Conservation (phyloP, 2,113 vertebrate genomes). For the Trichomycterus rosablanca region DNA sequence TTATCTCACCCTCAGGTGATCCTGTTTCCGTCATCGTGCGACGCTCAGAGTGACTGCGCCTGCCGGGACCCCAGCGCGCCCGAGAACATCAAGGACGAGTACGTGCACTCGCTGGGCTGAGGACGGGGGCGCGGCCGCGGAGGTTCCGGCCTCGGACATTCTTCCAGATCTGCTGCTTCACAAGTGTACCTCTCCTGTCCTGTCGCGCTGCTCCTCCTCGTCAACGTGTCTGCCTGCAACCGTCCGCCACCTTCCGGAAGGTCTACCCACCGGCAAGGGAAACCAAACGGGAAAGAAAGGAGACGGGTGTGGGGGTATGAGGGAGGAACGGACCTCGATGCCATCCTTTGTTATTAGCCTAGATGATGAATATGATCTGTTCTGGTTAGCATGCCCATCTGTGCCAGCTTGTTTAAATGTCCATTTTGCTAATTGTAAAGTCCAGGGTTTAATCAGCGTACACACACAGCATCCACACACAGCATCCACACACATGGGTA, state of each 20-base stretch:
- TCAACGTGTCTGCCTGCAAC: constrained; percentile 70
- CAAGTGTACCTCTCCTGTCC: constrained; percentile 71
- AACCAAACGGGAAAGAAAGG: constrained; percentile 44
- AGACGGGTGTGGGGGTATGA: constrained; percentile 36
- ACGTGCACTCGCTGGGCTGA: constrained; percentile 81
- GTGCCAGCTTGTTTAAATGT: constrained; percentile 68
- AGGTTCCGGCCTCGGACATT: constrained; percentile 54
- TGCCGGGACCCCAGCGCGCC: constrained; percentile 86
- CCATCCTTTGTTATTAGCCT: constrained; percentile 8
- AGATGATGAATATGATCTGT: constrained; percentile 47
- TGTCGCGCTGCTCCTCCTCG: constrained; percentile 74
- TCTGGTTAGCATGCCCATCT: constrained; percentile 70
- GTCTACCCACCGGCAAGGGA: constrained; percentile 35
- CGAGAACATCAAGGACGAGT: constrained; percentile 80
- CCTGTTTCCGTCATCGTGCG: constrained; percentile 93
- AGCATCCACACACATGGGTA: too few species aligned
- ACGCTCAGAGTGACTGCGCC: constrained; percentile 86
- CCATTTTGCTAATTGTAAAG: constrained; percentile 52
- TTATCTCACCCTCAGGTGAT: constrained; percentile 75
- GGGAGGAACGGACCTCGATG: constrained; percentile 17
- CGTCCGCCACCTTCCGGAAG: constrained; percentile 55
- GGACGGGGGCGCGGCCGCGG: constrained; percentile 59
- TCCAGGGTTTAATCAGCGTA: too few species aligned
- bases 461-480: too few species aligned
- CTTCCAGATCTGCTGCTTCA: constrained; percentile 75